These are phyloP conservation scores for Megalops cyprinoides DNA, from an alignment of 2,797 vertebrate genomes.

Conservation along the genomic window DNA sequence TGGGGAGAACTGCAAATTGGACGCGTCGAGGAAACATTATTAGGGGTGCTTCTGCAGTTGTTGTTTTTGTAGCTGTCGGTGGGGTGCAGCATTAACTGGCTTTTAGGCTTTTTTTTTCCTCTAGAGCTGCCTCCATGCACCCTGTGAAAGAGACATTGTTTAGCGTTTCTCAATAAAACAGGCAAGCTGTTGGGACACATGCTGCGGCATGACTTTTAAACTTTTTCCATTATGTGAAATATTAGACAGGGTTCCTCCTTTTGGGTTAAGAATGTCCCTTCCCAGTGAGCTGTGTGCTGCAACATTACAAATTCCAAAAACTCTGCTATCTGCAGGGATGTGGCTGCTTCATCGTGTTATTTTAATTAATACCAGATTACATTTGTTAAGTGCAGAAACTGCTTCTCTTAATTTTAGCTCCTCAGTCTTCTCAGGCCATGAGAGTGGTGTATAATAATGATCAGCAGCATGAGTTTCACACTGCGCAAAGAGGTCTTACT, in stretches of 20 bases:
- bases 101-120: not conserved
- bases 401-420: conserved; percentile 35
- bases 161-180: not conserved
- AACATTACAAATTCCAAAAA: not conserved
- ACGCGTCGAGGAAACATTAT: not conserved
- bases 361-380: no score
- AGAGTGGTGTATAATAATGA: no score
- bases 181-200: not conserved
- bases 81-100: not conserved
- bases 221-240: not conserved
- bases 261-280: not conserved
- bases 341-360: not conserved
- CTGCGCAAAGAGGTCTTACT: no score
- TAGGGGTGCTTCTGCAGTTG: not conserved
- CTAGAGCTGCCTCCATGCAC: not conserved
- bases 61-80: not conserved
- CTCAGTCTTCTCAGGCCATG: no score
- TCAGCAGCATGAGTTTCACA: no score
- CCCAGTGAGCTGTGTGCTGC: not conserved
- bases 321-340: not conserved
- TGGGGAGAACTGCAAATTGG: not conserved
- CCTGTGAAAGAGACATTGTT: not conserved
- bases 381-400: conserved; percentile 18
- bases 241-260: not conserved
- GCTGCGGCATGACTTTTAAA: not conserved